Percentiles rank a stretch among this genome's conserved stretches.
These are phyloP conservation scores for Drosophila takahashii DNA, from an alignment of 1,140 invertebrate genomes.

Conservation along the genomic window DNA sequence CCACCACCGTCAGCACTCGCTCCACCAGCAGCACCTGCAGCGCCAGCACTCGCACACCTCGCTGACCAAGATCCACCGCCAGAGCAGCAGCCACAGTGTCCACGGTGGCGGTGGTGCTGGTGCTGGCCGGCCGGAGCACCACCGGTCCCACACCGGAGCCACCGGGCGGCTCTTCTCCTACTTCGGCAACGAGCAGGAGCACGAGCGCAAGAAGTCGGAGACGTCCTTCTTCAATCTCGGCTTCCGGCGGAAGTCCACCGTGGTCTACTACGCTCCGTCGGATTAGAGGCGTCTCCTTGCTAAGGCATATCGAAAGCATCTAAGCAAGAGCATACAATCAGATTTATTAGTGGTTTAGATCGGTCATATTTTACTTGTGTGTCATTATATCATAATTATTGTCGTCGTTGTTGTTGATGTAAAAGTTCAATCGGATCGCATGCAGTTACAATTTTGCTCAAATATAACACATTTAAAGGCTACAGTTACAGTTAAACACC, in stretches of 20 bases:
- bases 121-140: conserved; percentile 24
- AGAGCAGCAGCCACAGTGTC: conserved; percentile 71
- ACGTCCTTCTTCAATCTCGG: conserved; percentile 83
- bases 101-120: conserved; percentile 58
- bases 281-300: conserved; percentile 29
- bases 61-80: conserved; percentile 70
- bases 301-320: conserved; percentile 47
- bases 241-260: conserved; percentile 80
- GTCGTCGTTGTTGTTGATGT: conserved; percentile 71
- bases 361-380: conserved; percentile 7
- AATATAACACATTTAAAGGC: conserved; percentile 64
- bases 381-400: conserved; percentile 44
- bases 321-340: conserved; percentile 56
- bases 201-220: conserved; percentile 81
- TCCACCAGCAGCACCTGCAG: conserved; percentile 62
- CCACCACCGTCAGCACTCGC: conserved; percentile 57
- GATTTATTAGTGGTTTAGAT: conserved; percentile 11
- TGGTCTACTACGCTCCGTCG: conserved; percentile 78
- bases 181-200: conserved; percentile 80
- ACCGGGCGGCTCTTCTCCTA: conserved; percentile 78
- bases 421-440: conserved; percentile 62
- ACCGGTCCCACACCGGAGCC: conserved; percentile 26
- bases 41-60: conserved; percentile 78
- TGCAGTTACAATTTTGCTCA: conserved; percentile 78
- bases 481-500: conserved; percentile 37